A percentile compares a stretch with the other conserved stretches of the same genome.
Evolutionary conservation across 2,888 invertebrate genomes (phyloP).

Genomic region (Cancer borealis): DNA sequence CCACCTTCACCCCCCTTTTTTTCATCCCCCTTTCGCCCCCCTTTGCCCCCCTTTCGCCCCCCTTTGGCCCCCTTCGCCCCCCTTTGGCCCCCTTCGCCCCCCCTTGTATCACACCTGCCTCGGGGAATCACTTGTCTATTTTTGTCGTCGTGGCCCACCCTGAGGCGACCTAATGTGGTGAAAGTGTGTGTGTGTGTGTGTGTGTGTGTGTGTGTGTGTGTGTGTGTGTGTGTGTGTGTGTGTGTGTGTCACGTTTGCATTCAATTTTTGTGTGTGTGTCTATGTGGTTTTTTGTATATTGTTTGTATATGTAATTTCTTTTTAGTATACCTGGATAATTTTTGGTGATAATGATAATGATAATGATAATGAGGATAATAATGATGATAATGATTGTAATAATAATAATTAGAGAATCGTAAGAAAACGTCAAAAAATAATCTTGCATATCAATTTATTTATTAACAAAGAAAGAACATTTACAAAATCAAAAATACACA

Average conservation of each 20-base stretch:
- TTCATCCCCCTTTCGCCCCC: neutral
- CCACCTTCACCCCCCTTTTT: neutral
- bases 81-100: neutral
- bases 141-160: neutral
- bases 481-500: no score
- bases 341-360: no score
- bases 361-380: no score
- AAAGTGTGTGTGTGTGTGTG: conserved; percentile 29
- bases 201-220: conserved; percentile 52
- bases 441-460: no score
- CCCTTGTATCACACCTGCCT: neutral
- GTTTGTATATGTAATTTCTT: neutral
- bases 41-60: neutral
- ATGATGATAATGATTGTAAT: no score
- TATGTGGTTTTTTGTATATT: no score
- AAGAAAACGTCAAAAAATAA: no score
- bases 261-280: neutral
- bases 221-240: conserved; percentile 49
- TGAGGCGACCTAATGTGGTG: neutral
- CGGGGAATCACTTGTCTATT: neutral
- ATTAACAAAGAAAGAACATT: no score
- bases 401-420: no score
- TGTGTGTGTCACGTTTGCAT: neutral
- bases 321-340: neutral
- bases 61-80: neutral